Evolutionary conservation across 2,797 vertebrate genomes (phyloP), one percentile per base, ranked within the genome.

Genomic region (Fistularia commersonii): DNA sequence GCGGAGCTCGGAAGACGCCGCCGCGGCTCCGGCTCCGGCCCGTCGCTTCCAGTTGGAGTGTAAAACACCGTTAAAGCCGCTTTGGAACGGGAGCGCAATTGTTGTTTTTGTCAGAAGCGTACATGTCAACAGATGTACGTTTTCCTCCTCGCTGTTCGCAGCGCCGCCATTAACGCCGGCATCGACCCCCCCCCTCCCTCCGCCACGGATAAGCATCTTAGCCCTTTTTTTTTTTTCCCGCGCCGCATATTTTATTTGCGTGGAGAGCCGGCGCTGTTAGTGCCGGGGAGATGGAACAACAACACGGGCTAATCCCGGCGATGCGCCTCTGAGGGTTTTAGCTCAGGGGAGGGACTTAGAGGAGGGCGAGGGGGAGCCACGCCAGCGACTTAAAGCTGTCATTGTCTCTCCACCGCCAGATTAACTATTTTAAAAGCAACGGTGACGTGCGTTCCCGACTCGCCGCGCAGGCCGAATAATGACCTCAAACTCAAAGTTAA

Each of bases 351-450:
- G 68, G 79, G 77, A 84, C 71, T 77, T 77, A 79, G 43, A 57
- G 37, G 23, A 65, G 63, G 48, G 49, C 34, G 68, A 52, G 68
- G 11, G 40, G 38, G 55, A 44, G 57, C 41, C 52, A 51, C 44
- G 49, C 69, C 63, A 66, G 66, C 49, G 72, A 82, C 65, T 84
- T 85, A 81, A 76, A 84, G 72, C 66, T 58, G 61, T 67, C 73
- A 81, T 80, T 85, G 87, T 87, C 79, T 67, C 76, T 80, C 63
- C 54, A 67, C 70, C 73, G 78, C 62, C 73, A 84, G 83, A 88
- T 89, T 80, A 89, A 86, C 82, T 81, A 76, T 88, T 89, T 87
- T 76, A 82, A 88, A 87, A 87, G 85, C 69, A 83, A 75, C 81
- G 82, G 84, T 86, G 84, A 87, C 81, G 77, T 85, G 66, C 60